phyloP scores from a whole-genome alignment of 2,888 invertebrate genomes.

The Diadegma fenestrale region DNA sequence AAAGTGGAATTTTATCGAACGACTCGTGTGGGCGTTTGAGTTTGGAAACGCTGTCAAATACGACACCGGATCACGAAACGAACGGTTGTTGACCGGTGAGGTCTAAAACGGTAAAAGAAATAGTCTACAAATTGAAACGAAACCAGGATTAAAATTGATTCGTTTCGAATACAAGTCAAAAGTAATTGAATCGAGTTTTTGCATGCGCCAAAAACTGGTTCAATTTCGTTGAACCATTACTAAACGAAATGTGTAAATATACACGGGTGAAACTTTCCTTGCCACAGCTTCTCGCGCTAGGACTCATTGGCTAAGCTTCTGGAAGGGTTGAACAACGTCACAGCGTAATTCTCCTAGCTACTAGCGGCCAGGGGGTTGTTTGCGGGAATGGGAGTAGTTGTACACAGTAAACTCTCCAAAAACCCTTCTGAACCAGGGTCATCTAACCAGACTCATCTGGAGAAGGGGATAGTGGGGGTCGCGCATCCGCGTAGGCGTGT shows the following conservation, averaged over 20 bases:
- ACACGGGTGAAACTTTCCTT: slow-evolving; percentile 27
- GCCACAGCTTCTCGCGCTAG: slow-evolving; percentile 13
- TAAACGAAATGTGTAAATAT: background rate
- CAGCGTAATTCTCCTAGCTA: slow-evolving; percentile 49
- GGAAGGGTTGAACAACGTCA: slow-evolving; percentile 31
- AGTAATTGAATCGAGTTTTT: background rate
- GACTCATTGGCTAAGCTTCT: slow-evolving; percentile 47
- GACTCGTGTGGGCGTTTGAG: background rate
- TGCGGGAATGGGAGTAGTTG: slow-evolving; percentile 27
- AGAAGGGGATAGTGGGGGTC: slow-evolving; percentile 11
- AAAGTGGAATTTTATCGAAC: background rate
- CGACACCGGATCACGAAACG: background rate
- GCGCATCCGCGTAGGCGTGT: slow-evolving; percentile 53
- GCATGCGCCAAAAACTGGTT: background rate
- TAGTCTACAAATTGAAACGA: background rate
- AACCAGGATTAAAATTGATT: background rate
- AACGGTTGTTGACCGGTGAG: background rate
- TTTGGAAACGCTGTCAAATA: background rate
- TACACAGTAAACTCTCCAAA: slow-evolving; percentile 56
- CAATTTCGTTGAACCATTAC: background rate
- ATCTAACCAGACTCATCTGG: slow-evolving; percentile 54
- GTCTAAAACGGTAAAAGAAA: background rate
- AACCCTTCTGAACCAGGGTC: slow-evolving; percentile 58
- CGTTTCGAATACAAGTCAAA: background rate
- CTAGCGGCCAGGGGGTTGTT: slow-evolving; percentile 22